Evolutionary conservation across 2,113 vertebrate species (phyloP), one percentile per base, ranked within the genome.

Genomic region (Litocranius walleri): DNA sequence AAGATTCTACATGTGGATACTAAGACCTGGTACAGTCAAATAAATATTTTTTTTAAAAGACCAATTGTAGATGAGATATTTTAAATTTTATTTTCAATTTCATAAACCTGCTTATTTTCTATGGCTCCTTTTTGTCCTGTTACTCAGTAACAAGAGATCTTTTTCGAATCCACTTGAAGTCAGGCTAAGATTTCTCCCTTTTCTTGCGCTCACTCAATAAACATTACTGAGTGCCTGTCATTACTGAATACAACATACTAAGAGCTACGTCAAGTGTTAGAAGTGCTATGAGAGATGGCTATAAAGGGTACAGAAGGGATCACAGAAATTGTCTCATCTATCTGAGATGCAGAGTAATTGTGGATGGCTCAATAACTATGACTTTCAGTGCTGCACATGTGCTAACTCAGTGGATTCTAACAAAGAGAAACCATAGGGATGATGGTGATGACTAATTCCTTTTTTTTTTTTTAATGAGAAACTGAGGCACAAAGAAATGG

Each of bases 381-480:
- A 54, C 29, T 17, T 16, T 16, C 7, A 40, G 33, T 6, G 50
- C 33, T 21, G 25, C 1, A 6, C 33, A 2, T 23, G 16, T 30
- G 54, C 64, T 64, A 80, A 45, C 10, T 80, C 64, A 50, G 0
- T 19, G 87, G 29, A 54, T 15, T 78, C 48, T 48, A 48, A 40
- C 57, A 61, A 43, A 50, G 1, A 17, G 33, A 93, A 33, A 33
- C 27, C 30, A 30, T 7, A 45, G 67, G 5, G 21, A 57, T 57
- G 7, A 61, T 19, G 48, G 43, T 71, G 54, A 52, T 40, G 19
- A 88, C 7, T 10, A 59, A 23, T 23, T 7, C 52, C 52, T 17
- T 36, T 52, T 57, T n/a, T 43, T 43, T 82, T 88, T 50, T 30
- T 48, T 14, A 43, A 23, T n/a, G 23, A 88, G 82, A 95, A 95